Percentiles rank a stretch among this genome's conserved stretches.
These are phyloP conservation scores for Idaea aversata DNA, from an alignment of 2,888 invertebrate genomes.

Conservation along the genomic window DNA sequence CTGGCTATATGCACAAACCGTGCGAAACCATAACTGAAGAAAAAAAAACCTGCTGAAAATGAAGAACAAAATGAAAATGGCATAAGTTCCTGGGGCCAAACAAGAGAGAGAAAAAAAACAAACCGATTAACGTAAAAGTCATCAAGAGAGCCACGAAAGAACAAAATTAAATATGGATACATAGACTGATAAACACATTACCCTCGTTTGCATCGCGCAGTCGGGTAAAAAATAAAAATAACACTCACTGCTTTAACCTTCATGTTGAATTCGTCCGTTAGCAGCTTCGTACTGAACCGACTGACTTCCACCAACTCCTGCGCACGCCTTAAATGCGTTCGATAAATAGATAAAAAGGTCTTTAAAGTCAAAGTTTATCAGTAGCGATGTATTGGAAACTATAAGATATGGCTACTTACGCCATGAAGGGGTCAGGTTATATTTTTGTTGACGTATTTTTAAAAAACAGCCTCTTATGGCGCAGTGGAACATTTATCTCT, in stretches of 20 bases:
- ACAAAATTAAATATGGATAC: neutral
- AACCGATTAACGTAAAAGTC: too few species aligned
- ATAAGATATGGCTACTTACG: neutral
- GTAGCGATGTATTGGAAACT: neutral
- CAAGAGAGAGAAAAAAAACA: too few species aligned
- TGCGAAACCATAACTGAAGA: too few species aligned
- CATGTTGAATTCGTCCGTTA: conserved; percentile 22
- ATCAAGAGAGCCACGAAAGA: too few species aligned
- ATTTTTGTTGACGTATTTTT: neutral
- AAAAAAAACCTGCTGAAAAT: too few species aligned
- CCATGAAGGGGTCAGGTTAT: conserved; percentile 1
- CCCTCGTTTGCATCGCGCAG: too few species aligned
- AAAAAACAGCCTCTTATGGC: neutral
- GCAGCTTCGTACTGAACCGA: conserved; percentile 13
- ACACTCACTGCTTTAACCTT: conserved; percentile 32
- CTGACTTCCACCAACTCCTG: conserved; percentile 16
- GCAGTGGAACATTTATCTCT: neutral
- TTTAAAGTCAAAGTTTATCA: neutral
- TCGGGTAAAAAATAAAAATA: neutral
- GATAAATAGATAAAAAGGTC: conserved; percentile 23
- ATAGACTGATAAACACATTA: too few species aligned
- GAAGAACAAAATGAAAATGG: too few species aligned
- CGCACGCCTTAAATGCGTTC: conserved; percentile 33
- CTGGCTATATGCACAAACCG: too few species aligned
- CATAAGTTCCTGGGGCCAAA: too few species aligned